Conservation (phyloP, 2,888 invertebrate genomes). For the Drosophila quinaria region DNA sequence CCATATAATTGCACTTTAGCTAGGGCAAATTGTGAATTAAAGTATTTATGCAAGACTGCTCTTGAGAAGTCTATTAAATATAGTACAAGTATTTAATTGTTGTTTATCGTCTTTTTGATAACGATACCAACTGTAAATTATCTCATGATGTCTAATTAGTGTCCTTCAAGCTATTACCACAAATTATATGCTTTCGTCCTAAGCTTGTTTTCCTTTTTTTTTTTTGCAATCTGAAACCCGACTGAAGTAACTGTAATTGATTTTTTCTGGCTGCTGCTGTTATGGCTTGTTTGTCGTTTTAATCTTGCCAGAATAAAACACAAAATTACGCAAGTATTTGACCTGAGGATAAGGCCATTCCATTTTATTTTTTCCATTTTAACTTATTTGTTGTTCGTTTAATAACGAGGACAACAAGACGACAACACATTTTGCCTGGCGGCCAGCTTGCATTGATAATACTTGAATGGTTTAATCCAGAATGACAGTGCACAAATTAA, state of each 20-base stretch:
- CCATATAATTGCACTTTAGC: too few relatives aligned
- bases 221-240: slow-evolving; percentile 16
- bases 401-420: slow-evolving; percentile 33
- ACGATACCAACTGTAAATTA: slow-evolving; percentile 17
- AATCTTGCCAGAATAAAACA: slow-evolving; percentile 36
- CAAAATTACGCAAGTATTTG: slow-evolving; percentile 43
- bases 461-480: slow-evolving; percentile 21
- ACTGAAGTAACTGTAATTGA: slow-evolving; percentile 32
- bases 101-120: slow-evolving; percentile 11
- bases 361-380: slow-evolving; percentile 18
- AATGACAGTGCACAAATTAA: slow-evolving; percentile 44
- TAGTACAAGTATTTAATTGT: neutral
- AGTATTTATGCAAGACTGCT: neutral
- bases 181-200: slow-evolving; percentile 11
- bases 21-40: neutral
- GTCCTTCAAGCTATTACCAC: slow-evolving; percentile 14
- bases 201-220: slow-evolving; percentile 3
- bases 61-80: neutral
- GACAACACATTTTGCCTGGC: slow-evolving; percentile 34
- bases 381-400: slow-evolving; percentile 28
- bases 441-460: slow-evolving; percentile 41
- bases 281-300: slow-evolving; percentile 24
- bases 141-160: slow-evolving; percentile 18
- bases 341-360: slow-evolving; percentile 36
- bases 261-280: slow-evolving; percentile 17